These are phyloP conservation scores for Phocides pigmalion DNA, from an alignment of 1,140 invertebrate genomes.

Conservation along the genomic window DNA sequence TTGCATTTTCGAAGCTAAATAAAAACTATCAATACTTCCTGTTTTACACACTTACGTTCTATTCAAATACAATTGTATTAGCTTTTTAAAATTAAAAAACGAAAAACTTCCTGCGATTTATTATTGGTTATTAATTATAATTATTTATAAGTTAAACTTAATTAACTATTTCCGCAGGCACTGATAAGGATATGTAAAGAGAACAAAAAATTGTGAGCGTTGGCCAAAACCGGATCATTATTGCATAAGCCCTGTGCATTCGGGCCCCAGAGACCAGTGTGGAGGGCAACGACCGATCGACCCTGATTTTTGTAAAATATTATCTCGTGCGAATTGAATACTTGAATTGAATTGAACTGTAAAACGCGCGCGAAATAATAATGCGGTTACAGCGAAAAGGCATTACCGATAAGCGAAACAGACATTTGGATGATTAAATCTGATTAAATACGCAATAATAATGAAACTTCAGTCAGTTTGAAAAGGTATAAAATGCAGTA, in stretches of 20 bases:
- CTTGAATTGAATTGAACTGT: constrained; percentile 24
- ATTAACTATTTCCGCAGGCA: constrained; percentile 14
- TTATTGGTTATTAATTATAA: too few relatives aligned
- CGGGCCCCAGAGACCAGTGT: constrained; percentile 50
- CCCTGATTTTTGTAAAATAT: constrained; percentile 52
- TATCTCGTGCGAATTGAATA: constrained; percentile 24
- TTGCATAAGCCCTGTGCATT: constrained; percentile 69
- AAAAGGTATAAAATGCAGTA: too few relatives aligned
- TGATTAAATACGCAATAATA: background rate
- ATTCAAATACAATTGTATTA: too few relatives aligned
- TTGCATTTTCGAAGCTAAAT: too few relatives aligned
- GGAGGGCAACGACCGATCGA: constrained; percentile 59
- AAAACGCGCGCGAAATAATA: constrained; percentile 11
- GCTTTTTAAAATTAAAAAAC: too few relatives aligned
- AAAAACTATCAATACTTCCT: too few relatives aligned
- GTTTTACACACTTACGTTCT: too few relatives aligned
- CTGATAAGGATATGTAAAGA: constrained; percentile 44
- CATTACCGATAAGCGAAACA: constrained; percentile 8
- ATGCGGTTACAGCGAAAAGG: constrained; percentile 11
- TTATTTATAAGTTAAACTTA: too few relatives aligned
- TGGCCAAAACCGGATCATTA: constrained; percentile 61
- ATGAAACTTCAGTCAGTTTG: too few relatives aligned
- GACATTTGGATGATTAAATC: background rate
- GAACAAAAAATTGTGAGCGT: constrained; percentile 42
- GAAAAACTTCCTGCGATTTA: too few relatives aligned